Conservation (phyloP, 2,113 vertebrate genomes). For the Apodemus speciosus region DNA sequence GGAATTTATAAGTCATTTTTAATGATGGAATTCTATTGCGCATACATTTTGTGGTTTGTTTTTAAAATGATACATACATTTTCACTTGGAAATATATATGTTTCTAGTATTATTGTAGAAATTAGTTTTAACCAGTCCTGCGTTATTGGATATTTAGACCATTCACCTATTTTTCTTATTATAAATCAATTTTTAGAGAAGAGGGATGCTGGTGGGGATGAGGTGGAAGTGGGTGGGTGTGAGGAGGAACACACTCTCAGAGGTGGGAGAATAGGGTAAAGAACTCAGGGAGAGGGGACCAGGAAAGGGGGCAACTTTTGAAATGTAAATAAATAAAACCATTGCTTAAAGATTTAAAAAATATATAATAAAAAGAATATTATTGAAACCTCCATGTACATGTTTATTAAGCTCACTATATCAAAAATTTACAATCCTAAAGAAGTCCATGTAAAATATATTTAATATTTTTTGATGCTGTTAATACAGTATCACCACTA, state of each 20-base stretch:
- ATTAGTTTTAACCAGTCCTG: neutral
- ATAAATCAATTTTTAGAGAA: neutral
- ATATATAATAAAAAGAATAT: neutral
- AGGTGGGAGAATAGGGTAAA: no score
- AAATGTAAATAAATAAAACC: no score
- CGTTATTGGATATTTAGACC: neutral
- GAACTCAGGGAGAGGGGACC: no score
- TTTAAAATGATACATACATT: neutral
- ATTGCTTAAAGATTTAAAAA: no score
- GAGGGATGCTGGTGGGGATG: no score
- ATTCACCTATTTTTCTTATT: neutral
- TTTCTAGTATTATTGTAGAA: neutral
- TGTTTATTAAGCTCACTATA: neutral
- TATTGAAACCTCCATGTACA: neutral
- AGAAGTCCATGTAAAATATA: neutral
- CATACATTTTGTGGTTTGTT: neutral
- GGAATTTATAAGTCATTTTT: neutral
- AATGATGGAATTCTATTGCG: neutral
- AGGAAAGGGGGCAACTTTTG: no score
- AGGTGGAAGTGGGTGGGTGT: no score
- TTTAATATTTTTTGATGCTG: neutral
- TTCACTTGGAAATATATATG: neutral
- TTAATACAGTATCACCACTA: neutral
- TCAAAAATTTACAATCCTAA: neutral
- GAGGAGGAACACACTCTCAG: no score